phyloP scores from a whole-genome alignment of 2,797 vertebrate genomes.

The Ceyx erithaca region DNA sequence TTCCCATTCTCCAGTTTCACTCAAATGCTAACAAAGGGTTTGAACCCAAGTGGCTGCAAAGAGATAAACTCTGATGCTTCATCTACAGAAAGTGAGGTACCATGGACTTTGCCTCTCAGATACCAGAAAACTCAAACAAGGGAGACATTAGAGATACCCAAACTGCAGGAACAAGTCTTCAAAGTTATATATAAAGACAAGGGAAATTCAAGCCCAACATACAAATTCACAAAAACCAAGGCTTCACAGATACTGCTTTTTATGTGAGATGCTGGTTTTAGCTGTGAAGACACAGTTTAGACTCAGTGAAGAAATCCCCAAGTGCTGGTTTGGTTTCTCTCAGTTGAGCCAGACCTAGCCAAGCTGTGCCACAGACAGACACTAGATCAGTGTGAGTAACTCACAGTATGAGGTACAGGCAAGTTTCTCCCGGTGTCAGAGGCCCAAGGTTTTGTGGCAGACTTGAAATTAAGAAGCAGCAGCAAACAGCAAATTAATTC shows the following conservation, averaged over 20 bases:
- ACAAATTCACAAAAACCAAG: neutral
- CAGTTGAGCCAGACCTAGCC: neutral
- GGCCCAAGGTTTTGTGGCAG: neutral
- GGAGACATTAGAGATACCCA: neutral
- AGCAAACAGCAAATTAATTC: neutral
- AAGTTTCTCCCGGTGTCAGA: neutral
- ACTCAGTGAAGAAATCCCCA: neutral
- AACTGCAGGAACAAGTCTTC: neutral
- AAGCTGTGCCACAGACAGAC: neutral
- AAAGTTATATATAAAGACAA: neutral
- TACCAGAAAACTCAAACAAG: neutral
- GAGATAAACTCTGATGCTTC: neutral
- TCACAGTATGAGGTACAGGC: neutral
- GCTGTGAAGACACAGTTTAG: neutral
- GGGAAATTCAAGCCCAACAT: neutral
- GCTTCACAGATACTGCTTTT: neutral
- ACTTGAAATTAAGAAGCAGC: neutral
- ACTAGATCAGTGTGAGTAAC: neutral
- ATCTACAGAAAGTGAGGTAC: neutral
- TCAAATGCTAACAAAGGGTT: neutral
- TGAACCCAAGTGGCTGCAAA: neutral
- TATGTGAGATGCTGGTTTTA: neutral
- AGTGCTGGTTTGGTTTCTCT: neutral
- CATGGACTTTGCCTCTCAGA: neutral
- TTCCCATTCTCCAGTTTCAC: neutral